Percentiles rank a stretch among this genome's conserved stretches.
Conservation (phyloP, 2,888 invertebrate species). For the Microchrysa polita region DNA sequence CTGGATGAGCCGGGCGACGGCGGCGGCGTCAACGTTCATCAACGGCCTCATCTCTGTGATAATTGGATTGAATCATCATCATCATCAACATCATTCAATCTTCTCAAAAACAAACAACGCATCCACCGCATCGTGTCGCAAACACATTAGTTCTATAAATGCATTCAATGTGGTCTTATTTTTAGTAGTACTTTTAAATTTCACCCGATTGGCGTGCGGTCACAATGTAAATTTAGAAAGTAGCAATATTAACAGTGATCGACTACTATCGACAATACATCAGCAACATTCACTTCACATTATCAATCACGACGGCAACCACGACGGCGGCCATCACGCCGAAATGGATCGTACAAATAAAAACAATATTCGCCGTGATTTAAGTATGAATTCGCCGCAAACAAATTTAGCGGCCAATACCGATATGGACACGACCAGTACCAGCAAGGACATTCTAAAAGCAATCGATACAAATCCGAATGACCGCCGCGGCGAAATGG, state of each 20-base stretch:
- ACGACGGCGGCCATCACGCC: no score
- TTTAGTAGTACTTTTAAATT: conserved; percentile 31
- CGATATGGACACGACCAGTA: background rate
- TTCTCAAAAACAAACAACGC: conserved; percentile 27
- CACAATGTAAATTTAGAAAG: conserved; percentile 43
- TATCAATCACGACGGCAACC: background rate
- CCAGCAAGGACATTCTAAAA: background rate
- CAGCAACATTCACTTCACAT: conserved; percentile 28
- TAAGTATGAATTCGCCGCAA: background rate
- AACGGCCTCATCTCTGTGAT: background rate
- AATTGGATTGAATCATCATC: background rate
- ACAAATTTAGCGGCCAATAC: conserved; percentile 14
- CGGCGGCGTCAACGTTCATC: no score
- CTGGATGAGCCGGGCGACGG: no score
- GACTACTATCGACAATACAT: conserved; percentile 29
- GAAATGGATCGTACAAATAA: conserved; percentile 17
- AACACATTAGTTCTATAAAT: background rate
- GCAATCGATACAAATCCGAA: conserved; percentile 27
- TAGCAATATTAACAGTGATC: conserved; percentile 29
- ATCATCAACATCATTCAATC: background rate
- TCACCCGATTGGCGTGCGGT: conserved; percentile 16
- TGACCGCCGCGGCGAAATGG: conserved; percentile 37
- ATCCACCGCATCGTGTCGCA: conserved; percentile 20
- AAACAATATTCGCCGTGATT: conserved; percentile 30
- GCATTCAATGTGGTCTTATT: conserved; percentile 32